Conservation (phyloP, 1,140 invertebrate species). For the Battus philenor region DNA sequence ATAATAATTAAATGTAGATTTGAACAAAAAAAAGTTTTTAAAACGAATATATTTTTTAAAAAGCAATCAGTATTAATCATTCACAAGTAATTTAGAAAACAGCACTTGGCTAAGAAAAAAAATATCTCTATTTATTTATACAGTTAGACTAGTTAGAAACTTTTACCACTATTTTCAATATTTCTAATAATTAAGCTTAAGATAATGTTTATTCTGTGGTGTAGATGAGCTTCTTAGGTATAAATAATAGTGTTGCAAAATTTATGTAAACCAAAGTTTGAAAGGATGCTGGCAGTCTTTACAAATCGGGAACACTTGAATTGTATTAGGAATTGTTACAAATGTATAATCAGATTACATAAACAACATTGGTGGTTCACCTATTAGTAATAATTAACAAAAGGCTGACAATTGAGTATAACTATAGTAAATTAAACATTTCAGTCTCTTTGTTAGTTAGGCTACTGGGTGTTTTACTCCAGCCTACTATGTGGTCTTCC, state of each 20-base stretch:
- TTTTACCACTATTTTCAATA: not conserved
- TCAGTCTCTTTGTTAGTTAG: no score
- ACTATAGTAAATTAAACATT: no score
- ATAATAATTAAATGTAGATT: not conserved
- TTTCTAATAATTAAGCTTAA: not conserved
- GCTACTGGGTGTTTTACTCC: no score
- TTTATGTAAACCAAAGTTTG: not conserved
- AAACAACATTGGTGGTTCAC: no score
- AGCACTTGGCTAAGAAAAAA: conserved; percentile 5
- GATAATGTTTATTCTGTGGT: not conserved
- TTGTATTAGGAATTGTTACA: conserved; percentile 11
- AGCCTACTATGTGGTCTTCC: no score
- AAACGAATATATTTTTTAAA: conserved; percentile 4
- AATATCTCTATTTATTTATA: conserved; percentile 4
- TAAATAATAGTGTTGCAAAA: conserved; percentile 3
- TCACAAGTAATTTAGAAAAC: not conserved
- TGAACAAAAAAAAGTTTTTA: conserved; percentile 1
- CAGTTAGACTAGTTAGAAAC: not conserved
- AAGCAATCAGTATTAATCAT: conserved; percentile 14
- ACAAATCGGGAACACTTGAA: not conserved
- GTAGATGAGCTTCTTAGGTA: conserved; percentile 14
- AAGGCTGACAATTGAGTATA: no score
- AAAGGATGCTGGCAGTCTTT: not conserved
- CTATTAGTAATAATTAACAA: conserved; percentile 4
- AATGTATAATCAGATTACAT: not conserved